A percentile compares a stretch with the other conserved stretches of the same genome.
Conservation (phyloP, 2,113 vertebrate genomes). For the human (Homo sapiens) region GRCh38 chr20:23132001-23132500, state of each 20-base stretch:
- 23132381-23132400: background rate
- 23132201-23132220: background rate
- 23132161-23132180: background rate
- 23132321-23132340: rapidly evolving
- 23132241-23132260: background rate
- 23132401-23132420: background rate
- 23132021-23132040: background rate
- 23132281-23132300: background rate
- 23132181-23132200: background rate
- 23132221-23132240: background rate
- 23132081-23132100: background rate
- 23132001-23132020: too few species aligned
- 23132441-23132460: background rate
- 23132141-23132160: background rate
- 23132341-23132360: background rate
- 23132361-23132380: background rate
- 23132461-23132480: background rate
- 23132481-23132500: background rate
- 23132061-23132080: background rate
- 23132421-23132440: background rate
- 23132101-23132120: background rate
- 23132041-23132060: background rate
- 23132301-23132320: background rate
- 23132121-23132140: background rate
- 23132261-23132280: background rate